Base-by-base conservation (phyloP, 2,113 vertebrate species). In the Syngnathoides biaculeatus region DNA sequence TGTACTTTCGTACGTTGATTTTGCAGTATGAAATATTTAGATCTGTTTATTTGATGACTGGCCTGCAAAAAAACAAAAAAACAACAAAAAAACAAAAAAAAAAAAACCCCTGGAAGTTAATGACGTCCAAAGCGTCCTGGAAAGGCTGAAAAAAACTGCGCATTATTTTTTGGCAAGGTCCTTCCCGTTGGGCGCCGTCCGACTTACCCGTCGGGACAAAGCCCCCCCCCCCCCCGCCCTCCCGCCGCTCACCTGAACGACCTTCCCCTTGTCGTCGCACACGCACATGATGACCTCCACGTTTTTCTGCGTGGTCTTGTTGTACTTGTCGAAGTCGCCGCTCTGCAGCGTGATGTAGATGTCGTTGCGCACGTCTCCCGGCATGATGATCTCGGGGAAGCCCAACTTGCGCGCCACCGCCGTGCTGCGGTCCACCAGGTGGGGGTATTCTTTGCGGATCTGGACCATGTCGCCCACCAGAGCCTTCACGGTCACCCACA, bases 371-470 rank as follows among this genome's bases (percentile, higher is more conserved):
- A 99, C 92, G 72, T 99, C 97, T 26, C 97, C 97, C 61, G 97
- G 97, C 97, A 99, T 99, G 69, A 99, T 99, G 83, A 99, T 98
- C 89, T 99, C 97, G 1, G 97, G 97, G 86, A 99, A 99, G 74
- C 97, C 97, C 81, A 99, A 88, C 73, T 99, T 99, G 65, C 97
- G 91, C 58, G 97, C 96, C 68, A 98, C 95, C 53, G 94, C 95
- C 0, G 97, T 99, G 80, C 93, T 96, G 81, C 97, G 96, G 89
- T 99, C 97, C 77, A 99, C 95, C 20, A 99, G 92, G 74, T 99
- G 96, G 6, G 97, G 95, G 14, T 98, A 98, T 76, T 98, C 96
- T 75, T 98, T 98, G 59, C 96, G 92, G 40, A 97, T 94, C 88
- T 99, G 96, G 71, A 90, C 85, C 20, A 95, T 93, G 60, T 99